Base-by-base conservation (phyloP, 92 coral and sea anemone genomes). In the Anthopleura xanthogrammica region DNA sequence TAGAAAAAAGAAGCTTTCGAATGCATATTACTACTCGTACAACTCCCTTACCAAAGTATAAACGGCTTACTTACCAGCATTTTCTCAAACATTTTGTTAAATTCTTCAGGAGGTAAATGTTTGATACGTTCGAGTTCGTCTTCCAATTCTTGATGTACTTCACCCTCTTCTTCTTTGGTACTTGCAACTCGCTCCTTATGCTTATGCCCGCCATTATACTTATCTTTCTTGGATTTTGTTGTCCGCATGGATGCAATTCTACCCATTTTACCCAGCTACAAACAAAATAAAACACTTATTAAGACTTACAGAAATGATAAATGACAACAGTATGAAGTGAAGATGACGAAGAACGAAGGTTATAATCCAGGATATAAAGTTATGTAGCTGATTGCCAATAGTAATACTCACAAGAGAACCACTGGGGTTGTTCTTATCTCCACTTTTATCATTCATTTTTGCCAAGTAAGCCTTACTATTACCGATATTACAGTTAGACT, bases 161-260 rank as follows among this genome's bases (percentile, higher is more conserved):
- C 82, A 6, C 75, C 56, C 1, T 92, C 95, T 39, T 91, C 94
- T 74, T 91, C 95, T 65, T 86, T 90, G 0, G 93, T 78, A 74
- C 95, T 89, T 17, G 60, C 54, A 60, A 92, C 68, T 12, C 98
- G 90, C 64, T 92, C 93, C 79, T 94, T 94, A 76, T 55, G 65
- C 66, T 88, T 92, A 12, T 87, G 96, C 10, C 82, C 82, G 55
- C 92, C 87, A 62, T 89, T 86, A 65, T 80, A 86, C 78, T 94
- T 84, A 57, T 92, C 92, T 52, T 77, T 89, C 77, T 90, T 78
- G 85, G 60, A 79, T 58, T 92, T 85, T 79, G 88, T 76, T 72
- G 86, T 75, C 84, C 95, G 85, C 92, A 89, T 94, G 41, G 98
- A 94, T 41, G 93, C 91, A 46, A 93, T 86, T 71, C 97, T 92